Evolutionary conservation across 1,140 invertebrate genomes (phyloP), one percentile per base, ranked within the genome.

Genomic region (Solen grandis): DNA sequence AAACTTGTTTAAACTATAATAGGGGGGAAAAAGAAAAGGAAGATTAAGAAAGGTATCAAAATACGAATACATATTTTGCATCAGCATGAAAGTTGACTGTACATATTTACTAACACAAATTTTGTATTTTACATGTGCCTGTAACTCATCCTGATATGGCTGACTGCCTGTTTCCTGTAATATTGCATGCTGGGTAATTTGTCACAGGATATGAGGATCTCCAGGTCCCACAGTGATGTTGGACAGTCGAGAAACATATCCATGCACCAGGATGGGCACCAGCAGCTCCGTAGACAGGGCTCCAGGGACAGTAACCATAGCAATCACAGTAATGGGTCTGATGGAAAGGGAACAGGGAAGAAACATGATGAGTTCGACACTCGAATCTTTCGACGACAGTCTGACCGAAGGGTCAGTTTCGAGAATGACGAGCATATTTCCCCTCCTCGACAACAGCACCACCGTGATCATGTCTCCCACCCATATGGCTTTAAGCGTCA

Each of bases 171-270:
- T n/a, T n/a, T n/a, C n/a, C n/a, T n/a, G n/a, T n/a, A n/a, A n/a
- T n/a, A 46, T 25, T 72, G 69, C 69, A 72, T 72, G 50, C 19
- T 72, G 31, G 54, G 33, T 54, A 55, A 57, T 22, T 31, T 55
- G n/a, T 10, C n/a, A 69, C 65, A 78, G 75, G 75, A 78, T 78
- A 78, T 78, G 22, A 65, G 65, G 19, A 60, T 78, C 75, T 78
- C 75, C 19, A 55, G 75, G 52, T 78, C 75, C 27, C 46, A 68
- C 36, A 68, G 63, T 60, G 75, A 78, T 60, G 75, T 78, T 57
- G 75, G 75, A 69, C 75, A 78, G 63, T 69, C 75, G 65, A 78
- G 75, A 69, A 57, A 27, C 29, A 60, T 78, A 78, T 78, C 75
- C 65, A 19, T 72, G 25, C 38, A 63, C 5, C 52, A 63, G 14